phyloP scores from a whole-genome alignment of 2,888 invertebrate genomes.

The Acanthoscelides obtectus region DNA sequence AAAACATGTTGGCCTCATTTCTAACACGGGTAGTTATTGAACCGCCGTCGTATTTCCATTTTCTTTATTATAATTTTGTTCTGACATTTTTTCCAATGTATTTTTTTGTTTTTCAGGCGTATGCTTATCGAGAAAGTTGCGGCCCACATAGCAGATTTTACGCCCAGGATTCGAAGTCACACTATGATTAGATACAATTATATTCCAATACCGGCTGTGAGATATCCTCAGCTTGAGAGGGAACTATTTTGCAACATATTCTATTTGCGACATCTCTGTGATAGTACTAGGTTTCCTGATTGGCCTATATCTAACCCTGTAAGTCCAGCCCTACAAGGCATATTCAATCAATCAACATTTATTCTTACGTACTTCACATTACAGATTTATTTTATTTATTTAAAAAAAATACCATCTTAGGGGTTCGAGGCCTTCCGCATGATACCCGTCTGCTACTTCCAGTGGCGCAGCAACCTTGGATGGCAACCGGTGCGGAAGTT shows the following conservation, averaged over 20 bases:
- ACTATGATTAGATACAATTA: constrained; percentile 93
- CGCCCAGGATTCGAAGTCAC: constrained; percentile 89
- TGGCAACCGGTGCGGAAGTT: too few species aligned
- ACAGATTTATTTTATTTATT: too few species aligned
- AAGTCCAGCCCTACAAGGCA: constrained; percentile 36
- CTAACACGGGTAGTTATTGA: too few species aligned
- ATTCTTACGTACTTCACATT: not conserved
- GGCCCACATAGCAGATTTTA: constrained; percentile 96
- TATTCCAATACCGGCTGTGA: constrained; percentile 88
- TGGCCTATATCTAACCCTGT: constrained; percentile 98
- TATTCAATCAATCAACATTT: constrained; percentile 5
- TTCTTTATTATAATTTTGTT: too few species aligned
- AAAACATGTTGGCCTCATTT: too few species aligned
- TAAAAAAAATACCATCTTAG: too few species aligned
- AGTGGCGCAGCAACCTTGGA: too few species aligned
- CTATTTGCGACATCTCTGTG: constrained; percentile 94
- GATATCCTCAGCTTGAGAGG: constrained; percentile 89
- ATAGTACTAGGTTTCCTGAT: constrained; percentile 83
- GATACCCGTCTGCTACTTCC: too few species aligned
- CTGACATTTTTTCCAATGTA: too few species aligned
- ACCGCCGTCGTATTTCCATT: too few species aligned
- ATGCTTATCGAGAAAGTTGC: constrained; percentile 96
- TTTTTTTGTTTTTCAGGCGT: constrained; percentile 52
- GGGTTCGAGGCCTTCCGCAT: too few species aligned
- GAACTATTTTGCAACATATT: constrained; percentile 99